Evolutionary conservation across 2,797 vertebrate species (phyloP), one percentile per base, ranked within the genome.

Genomic region (Argya squamiceps): DNA sequence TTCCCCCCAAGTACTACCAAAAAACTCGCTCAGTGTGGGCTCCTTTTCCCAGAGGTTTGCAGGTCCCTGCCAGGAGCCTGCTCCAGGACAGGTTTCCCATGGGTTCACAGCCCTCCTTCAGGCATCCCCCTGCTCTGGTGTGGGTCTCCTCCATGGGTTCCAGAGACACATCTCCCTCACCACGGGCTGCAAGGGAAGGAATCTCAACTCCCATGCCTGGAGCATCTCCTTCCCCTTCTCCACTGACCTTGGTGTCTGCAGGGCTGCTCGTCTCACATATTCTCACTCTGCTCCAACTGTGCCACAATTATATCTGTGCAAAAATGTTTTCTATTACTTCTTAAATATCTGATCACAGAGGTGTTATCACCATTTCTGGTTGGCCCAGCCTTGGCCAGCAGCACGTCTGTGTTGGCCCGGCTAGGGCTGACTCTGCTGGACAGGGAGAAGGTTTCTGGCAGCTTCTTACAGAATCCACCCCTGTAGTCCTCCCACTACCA

Each of bases 391-490:
- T 46, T 39, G 50, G 22, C 30, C 32, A 77, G 32, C 6, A 22
- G 20, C n/a, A 37, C 0, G 0, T 34, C 55, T 34, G 12, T 30
- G 26, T 8, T 21, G 16, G 23, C 18, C n/a, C 56, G 36, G 26
- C 26, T 69, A 46, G 17, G 26, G 11, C 11, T 21, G 27, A 11
- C 37, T 60, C 32, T n/a, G 27, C 39, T 62, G 30, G 29, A 30
- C 49, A 39, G 23, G 29, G 49, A 46, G 23, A 5, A 29, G 39
- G 20, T 19, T 64, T 24, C 30, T 56, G 34, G 34, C 29, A 83
- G 24, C 15, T 55, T 39, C 12, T 55, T 23, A 46, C 8, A 46
- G 15, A 37, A 53, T 9, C 10, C 56, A n/a, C 6, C 18, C 23
- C 23, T n/a, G 15, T 9, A 29, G 8, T 8, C 23, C 8, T 44